phyloP scores from a whole-genome alignment of 2,888 invertebrate species.

The Noctua janthe region DNA sequence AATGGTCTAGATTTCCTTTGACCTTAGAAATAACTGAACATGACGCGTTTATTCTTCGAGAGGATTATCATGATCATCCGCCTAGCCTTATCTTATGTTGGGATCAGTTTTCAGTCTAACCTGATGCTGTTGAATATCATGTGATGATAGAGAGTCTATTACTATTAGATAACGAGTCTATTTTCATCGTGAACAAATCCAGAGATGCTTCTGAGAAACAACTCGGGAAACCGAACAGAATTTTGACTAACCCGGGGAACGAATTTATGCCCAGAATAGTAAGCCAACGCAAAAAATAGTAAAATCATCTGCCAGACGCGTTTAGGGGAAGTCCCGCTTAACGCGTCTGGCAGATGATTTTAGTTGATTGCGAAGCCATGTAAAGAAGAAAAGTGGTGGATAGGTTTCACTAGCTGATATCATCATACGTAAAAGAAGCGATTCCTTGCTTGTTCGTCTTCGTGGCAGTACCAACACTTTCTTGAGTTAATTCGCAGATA shows the following conservation, averaged over 20 bases:
- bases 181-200: not conserved
- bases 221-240: too few relatives aligned
- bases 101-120: not conserved
- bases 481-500: too few relatives aligned
- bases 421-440: too few relatives aligned
- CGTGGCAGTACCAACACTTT: too few relatives aligned
- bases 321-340: not conserved
- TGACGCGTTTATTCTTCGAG: not conserved
- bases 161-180: not conserved
- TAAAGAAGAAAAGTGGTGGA: not conserved
- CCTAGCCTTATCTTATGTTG: not conserved
- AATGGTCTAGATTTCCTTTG: constrained; percentile 10
- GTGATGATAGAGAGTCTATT: not conserved
- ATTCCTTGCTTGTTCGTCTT: too few relatives aligned
- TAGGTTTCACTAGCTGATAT: not conserved
- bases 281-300: not conserved
- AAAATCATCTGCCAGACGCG: not conserved
- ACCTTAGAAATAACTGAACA: not conserved
- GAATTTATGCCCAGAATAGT: not conserved
- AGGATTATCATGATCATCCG: not conserved
- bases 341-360: too few relatives aligned
- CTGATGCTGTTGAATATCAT: not conserved
- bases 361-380: not conserved
- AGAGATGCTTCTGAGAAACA: not conserved
- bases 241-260: not conserved